Base-by-base conservation (phyloP, 2,888 invertebrate species). In the Drosophila paranaensis region DNA sequence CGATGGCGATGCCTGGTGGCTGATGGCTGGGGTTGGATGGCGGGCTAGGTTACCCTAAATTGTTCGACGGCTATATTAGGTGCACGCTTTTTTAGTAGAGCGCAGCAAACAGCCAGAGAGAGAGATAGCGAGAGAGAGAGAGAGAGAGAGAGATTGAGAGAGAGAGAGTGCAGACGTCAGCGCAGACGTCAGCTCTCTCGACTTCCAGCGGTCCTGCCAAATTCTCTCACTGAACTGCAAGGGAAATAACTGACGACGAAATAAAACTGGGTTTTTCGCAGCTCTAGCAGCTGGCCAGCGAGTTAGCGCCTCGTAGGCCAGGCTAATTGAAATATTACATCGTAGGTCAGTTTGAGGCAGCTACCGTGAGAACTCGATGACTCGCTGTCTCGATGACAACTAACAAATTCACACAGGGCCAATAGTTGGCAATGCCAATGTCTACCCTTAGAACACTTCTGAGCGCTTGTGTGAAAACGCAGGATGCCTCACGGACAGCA, bases 251-350 rank as follows among this genome's bases (percentile, higher is more conserved):
- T 54, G 68, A 48, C 20, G 25, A 39, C 45, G 42, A 57, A 66
- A 62, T 5, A 76, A 76, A 69, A 67, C 61, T 57, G 78, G 77
- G 78, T 64, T 53, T 77, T 77, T 43, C 33, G 48, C 48, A 40
- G 46, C 55, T 77, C 64, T 77, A 77, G 77, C 67, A 76, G 72
- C 75, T 65, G 75, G 16, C 62, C 62, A 50, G 42, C 35, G 57
- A 50, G 62, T 70, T 61, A 62, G 66, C 54, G 68, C 20, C 66
- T 60, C 51, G 48, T 39, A 48, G 54, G 60, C 14, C 30, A 43
- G 62, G 73, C 75, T 82, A 82, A 83, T 83, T 86, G 65, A 83
- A 79, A 75, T 77, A 72, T 73, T 72, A 57, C 79, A 70, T 63
- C 71, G 74, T 81, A 86, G 82, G 82, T 83, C 82, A 83, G 82